These are phyloP conservation scores for Aphelinus atriplicis DNA, from an alignment of 1,140 invertebrate genomes.

Conservation along the genomic window DNA sequence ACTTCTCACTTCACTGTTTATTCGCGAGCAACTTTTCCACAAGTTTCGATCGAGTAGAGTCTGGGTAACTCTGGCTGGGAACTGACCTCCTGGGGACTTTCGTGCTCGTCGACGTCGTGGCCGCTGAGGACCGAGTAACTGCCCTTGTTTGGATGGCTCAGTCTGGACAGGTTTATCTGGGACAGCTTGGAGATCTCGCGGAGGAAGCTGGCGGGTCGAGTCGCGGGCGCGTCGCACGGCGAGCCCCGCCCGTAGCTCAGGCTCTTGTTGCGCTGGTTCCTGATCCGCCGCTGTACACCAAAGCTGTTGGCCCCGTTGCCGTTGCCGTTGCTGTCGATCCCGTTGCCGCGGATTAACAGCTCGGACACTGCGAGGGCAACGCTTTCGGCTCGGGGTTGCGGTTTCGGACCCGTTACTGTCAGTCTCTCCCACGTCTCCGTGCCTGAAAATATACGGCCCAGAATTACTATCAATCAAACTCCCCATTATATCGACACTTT, in stretches of 20 bases:
- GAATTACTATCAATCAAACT: no score
- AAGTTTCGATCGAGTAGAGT: no score
- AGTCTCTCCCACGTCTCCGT: constrained; percentile 83
- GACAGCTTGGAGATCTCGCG: constrained; percentile 80
- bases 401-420: constrained; percentile 73
- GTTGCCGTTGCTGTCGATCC: constrained; percentile 44
- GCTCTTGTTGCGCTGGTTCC: constrained; percentile 2
- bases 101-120: constrained; percentile 73
- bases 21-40: no score
- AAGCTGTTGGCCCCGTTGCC: not conserved
- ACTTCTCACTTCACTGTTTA: no score
- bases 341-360: constrained; percentile 61
- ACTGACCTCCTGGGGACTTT: constrained; percentile 68
- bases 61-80: no score
- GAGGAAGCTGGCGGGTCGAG: constrained; percentile 68
- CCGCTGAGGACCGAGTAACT: constrained; percentile 77
- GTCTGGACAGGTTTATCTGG: constrained; percentile 75
- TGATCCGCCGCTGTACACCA: not conserved
- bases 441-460: constrained; percentile 61
- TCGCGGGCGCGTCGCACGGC: constrained; percentile 50
- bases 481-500: no score
- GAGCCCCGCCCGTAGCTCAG: constrained; percentile 52
- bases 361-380: constrained; percentile 71
- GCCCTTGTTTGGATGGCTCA: constrained; percentile 74
- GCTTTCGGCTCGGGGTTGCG: constrained; percentile 76